Evolutionary conservation across 2,113 vertebrate species (phyloP), one percentile per base, ranked within the genome.

Genomic region (Climacteris rufus): DNA sequence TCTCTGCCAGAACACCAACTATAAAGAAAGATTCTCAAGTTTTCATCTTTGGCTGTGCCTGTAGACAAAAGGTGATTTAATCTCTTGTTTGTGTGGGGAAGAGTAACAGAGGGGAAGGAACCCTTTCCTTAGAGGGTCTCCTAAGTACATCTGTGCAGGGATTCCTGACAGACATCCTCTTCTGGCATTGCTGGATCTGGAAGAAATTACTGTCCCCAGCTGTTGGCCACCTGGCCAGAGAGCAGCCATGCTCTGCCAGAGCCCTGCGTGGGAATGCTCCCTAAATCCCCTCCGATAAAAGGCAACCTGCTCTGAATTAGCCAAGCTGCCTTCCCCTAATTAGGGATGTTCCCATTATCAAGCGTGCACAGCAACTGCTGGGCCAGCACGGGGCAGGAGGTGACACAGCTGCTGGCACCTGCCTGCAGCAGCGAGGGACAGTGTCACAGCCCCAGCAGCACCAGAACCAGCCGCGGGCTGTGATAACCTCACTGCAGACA

Each of bases 151-250:
- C 80, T 94, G 95, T 52, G 37, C 33, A 24, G 50, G 40, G 54
- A 77, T 40, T 86, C 83, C 86, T 59, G 54, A 94, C 85, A 95
- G 88, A 50, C 83, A 86, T 86, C 50, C 70, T 79, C 75, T 44
- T 40, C 70, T 23, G 88, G 49, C 49, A 19, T 0, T 23, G 45
- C 59, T 59, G 54, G 76, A 54, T 94, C 94, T 95, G 95, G 90
- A 96, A 93, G 68, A n/a, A 92, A 94, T 96, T 93, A 93, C 39
- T 89, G 79, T 81, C 86, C 90, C 83, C 92, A 95, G 96, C 92
- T 96, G 95, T 1, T 42, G 40, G 76, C 85, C 86, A 95, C 71
- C 76, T 86, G 80, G 89, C 72, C 40, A 22, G 57, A 72, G 69
- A 69, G 30, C 8, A 7, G 42, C 52, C 16, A 6, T 1, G 20